Conservation (phyloP, 1,140 invertebrate genomes). For the Chrysomallon squamiferum region DNA sequence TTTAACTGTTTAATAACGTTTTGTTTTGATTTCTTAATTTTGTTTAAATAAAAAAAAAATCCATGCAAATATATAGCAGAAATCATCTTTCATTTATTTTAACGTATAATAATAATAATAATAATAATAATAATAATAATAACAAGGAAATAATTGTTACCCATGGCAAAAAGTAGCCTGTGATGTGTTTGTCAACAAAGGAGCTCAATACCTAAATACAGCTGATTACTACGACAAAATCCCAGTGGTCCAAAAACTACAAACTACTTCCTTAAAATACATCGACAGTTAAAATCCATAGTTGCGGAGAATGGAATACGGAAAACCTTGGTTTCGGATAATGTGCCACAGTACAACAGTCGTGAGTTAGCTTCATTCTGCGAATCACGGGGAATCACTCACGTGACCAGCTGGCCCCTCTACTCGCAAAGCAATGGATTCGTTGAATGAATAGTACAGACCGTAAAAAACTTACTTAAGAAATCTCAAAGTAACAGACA, state of each 20-base stretch:
- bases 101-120: too few species aligned
- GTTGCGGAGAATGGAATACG: conserved; percentile 61
- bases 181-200: not conserved
- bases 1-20: too few species aligned
- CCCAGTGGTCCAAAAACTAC: not conserved
- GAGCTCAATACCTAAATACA: not conserved
- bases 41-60: too few species aligned
- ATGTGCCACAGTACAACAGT: conserved; percentile 61
- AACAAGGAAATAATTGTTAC: too few species aligned
- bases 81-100: too few species aligned
- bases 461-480: conserved; percentile 2
- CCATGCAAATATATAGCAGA: too few species aligned
- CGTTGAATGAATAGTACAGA: conserved; percentile 22
- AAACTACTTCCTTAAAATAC: not conserved
- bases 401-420: conserved; percentile 32
- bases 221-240: conserved; percentile 1
- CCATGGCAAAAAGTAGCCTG: conserved; percentile 1
- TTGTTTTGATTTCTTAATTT: too few species aligned
- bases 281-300: conserved; percentile 16
- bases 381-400: conserved; percentile 54
- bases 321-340: conserved; percentile 60
- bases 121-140: too few species aligned
- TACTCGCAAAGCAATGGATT: conserved; percentile 43
- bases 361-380: conserved; percentile 60
- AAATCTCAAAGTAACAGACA: not conserved